Evolutionary conservation across 2,113 vertebrate genomes (phyloP).

Genomic region (Indicator indicator): DNA sequence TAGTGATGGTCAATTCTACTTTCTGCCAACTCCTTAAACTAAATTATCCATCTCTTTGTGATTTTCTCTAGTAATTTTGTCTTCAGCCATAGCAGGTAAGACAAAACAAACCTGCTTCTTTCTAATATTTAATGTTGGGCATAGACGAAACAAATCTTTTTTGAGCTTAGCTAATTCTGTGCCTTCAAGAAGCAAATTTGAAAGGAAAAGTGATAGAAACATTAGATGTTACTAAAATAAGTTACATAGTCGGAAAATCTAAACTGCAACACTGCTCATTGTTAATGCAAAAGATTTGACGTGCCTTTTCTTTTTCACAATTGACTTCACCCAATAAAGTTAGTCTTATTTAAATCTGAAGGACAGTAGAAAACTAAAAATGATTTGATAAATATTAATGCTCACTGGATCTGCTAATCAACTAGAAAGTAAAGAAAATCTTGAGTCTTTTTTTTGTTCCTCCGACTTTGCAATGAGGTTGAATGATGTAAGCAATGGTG

Average conservation of each 20-base stretch:
- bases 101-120: neutral
- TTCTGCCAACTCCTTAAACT: neutral
- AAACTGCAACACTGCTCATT: neutral
- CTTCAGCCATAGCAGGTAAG: neutral
- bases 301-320: neutral
- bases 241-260: neutral
- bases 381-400: neutral
- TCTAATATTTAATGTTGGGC: neutral
- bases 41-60: neutral
- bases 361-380: neutral
- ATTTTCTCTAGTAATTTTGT: neutral
- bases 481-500: neutral
- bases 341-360: neutral
- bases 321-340: neutral
- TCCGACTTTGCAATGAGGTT: neutral
- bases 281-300: neutral
- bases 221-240: neutral
- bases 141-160: conserved; percentile 1
- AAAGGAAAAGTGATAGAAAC: neutral
- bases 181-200: neutral
- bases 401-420: neutral
- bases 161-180: neutral
- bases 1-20: neutral
- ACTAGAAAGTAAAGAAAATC: neutral
- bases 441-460: neutral